These are phyloP conservation scores for Artemia franciscana DNA, from an alignment of 1,140 invertebrate species.

Conservation along the genomic window DNA sequence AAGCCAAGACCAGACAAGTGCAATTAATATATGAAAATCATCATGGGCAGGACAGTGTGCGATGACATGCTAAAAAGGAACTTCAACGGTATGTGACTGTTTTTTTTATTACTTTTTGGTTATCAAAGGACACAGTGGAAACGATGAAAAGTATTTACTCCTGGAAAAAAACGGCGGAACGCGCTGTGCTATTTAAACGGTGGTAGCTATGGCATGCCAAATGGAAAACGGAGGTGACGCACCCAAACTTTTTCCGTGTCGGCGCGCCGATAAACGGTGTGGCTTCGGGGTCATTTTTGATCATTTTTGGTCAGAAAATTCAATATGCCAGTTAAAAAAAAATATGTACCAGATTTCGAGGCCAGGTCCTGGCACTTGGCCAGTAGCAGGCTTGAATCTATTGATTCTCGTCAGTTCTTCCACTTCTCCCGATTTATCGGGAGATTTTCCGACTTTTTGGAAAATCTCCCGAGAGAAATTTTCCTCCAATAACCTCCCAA, in stretches of 20 bases:
- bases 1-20: too few species aligned
- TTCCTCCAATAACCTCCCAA: too few species aligned
- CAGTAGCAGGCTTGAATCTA: too few species aligned
- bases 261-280: background rate
- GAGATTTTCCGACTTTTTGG: too few species aligned
- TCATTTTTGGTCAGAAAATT: too few species aligned
- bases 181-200: background rate
- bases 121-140: background rate
- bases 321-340: too few species aligned
- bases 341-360: too few species aligned
- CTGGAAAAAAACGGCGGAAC: background rate
- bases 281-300: background rate
- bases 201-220: background rate
- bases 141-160: background rate
- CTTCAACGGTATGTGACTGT: background rate
- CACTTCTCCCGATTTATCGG: too few species aligned
- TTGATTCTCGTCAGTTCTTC: too few species aligned
- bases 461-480: too few species aligned
- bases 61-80: background rate
- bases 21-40: too few species aligned
- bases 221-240: background rate
- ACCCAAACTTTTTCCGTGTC: background rate
- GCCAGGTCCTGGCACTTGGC: too few species aligned
- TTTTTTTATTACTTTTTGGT: background rate
- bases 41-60: background rate